A percentile compares a stretch with the other conserved stretches of the same genome.
Conservation (phyloP, 2,797 vertebrate genomes). For the Acipenser transmontanus region DNA sequence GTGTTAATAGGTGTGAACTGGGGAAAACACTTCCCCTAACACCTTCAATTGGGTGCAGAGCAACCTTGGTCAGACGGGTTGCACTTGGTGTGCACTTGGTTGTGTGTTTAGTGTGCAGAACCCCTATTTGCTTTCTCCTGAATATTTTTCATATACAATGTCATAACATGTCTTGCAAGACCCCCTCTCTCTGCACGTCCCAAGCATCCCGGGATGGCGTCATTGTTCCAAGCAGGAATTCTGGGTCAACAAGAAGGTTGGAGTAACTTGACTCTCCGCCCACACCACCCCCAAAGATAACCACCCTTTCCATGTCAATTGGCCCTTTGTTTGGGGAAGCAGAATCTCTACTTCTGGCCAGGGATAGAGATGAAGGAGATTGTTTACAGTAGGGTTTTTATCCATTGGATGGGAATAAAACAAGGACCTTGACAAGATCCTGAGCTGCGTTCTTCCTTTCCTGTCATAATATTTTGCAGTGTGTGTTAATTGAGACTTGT, state of each 20-base stretch:
- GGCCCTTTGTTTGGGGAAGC: constrained; percentile 43
- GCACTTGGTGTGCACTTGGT: too few relatives aligned
- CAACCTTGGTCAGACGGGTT: too few relatives aligned
- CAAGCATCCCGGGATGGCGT: constrained; percentile 10
- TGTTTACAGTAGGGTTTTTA: constrained; percentile 32
- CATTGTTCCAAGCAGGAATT: constrained; percentile 32
- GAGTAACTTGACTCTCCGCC: constrained; percentile 46
- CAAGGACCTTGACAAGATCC: background rate
- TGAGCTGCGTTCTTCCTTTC: background rate
- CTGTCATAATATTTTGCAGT: background rate
- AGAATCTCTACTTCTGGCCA: constrained; percentile 26
- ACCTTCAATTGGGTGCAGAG: too few relatives aligned
- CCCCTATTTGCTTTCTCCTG: background rate
- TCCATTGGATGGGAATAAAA: constrained; percentile 27
- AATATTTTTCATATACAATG: constrained; percentile 3
- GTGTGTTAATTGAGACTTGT: background rate
- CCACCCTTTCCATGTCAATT: constrained; percentile 39
- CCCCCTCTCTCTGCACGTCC: background rate
- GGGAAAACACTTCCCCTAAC: too few relatives aligned
- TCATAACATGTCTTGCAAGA: background rate
- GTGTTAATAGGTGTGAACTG: too few relatives aligned
- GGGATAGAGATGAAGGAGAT: constrained; percentile 25
- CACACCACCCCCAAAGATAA: constrained; percentile 16
- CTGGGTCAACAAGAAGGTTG: constrained; percentile 32
- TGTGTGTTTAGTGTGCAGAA: background rate